Evolutionary conservation across 1,140 invertebrate genomes (phyloP).

Genomic region (Bombus haemorrhoidalis): DNA sequence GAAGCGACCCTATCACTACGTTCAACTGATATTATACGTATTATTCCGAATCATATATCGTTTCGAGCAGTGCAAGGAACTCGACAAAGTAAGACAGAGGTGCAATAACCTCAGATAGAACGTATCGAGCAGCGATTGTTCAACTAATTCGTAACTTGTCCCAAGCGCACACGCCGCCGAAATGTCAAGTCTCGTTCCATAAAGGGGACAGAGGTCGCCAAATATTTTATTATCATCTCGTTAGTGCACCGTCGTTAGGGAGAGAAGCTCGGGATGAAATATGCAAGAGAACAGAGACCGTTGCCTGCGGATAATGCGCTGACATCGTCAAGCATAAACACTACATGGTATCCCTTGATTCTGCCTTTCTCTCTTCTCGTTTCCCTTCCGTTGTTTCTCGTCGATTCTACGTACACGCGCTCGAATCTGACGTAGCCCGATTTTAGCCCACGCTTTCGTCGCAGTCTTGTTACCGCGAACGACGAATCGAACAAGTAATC

Average conservation of each 20-base stretch:
- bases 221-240: constrained; percentile 76
- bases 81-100: background rate
- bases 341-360: constrained; percentile 72
- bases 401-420: constrained; percentile 14
- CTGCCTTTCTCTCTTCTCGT: background rate
- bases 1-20: background rate
- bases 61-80: too few species aligned
- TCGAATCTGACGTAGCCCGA: constrained; percentile 11
- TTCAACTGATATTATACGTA: background rate
- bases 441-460: background rate
- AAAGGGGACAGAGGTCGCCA: constrained; percentile 55
- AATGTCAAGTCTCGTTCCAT: constrained; percentile 28
- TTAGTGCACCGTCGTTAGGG: constrained; percentile 72
- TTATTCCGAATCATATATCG: background rate
- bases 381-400: background rate
- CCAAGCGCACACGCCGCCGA: constrained; percentile 10
- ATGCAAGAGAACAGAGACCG: constrained; percentile 63
- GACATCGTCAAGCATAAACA: constrained; percentile 69
- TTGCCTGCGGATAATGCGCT: constrained; percentile 58
- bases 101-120: too few species aligned
- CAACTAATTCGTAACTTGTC: constrained; percentile 28
- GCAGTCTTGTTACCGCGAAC: constrained; percentile 13
- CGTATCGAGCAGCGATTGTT: constrained; percentile 5
- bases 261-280: constrained; percentile 65
- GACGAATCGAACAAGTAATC: constrained; percentile 37